Evolutionary conservation across 2,797 vertebrate genomes (phyloP).

Genomic region (Bradypodion ventrale): DNA sequence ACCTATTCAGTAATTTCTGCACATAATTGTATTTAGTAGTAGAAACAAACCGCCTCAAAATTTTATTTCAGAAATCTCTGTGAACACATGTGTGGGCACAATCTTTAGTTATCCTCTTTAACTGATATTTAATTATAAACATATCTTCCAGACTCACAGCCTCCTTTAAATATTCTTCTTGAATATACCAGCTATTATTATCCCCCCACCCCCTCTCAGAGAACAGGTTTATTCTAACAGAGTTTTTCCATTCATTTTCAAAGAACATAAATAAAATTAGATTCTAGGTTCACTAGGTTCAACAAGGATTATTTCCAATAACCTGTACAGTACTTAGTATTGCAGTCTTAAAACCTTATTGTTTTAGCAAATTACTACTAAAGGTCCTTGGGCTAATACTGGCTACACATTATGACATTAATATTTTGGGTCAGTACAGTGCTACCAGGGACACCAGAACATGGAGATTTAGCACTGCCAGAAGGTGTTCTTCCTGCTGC

Average conservation of each 20-base stretch:
- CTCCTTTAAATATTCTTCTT: background rate
- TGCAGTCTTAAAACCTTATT: background rate
- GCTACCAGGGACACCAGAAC: background rate
- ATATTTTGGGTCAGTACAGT: background rate
- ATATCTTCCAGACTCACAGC: background rate
- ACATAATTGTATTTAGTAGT: background rate
- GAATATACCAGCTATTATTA: background rate
- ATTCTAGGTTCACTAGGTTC: background rate
- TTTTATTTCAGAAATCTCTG: background rate
- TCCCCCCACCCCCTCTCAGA: too few species aligned
- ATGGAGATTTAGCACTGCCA: background rate
- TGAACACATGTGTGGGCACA: background rate
- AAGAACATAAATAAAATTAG: background rate
- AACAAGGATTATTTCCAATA: background rate
- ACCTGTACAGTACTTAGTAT: background rate
- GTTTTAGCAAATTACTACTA: background rate
- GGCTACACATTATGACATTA: slow-evolving; percentile 14
- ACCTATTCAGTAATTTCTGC: background rate
- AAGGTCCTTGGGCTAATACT: slow-evolving; percentile 24
- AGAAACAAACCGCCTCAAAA: background rate
- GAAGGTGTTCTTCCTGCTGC: background rate
- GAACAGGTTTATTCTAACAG: too few species aligned
- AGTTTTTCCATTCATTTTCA: background rate
- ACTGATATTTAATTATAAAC: background rate
- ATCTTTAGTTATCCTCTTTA: background rate